phyloP scores from a whole-genome alignment of 2,888 invertebrate species.

The Scaptomyza polygonia region DNA sequence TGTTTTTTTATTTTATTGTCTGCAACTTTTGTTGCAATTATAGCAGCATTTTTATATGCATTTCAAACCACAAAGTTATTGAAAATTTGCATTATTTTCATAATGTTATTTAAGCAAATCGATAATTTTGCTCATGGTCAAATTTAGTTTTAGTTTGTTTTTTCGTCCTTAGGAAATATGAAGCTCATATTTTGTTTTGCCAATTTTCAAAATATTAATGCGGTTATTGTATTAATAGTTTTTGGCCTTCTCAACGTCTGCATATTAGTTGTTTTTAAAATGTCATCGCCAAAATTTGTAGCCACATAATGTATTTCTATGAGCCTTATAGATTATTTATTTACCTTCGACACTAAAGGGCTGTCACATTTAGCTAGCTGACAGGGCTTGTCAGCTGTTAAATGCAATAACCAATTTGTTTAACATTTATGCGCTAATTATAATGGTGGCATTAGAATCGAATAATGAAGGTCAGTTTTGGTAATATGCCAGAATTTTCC shows the following conservation, averaged over 20 bases:
- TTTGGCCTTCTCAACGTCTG: constrained; percentile 27
- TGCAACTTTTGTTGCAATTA: constrained; percentile 34
- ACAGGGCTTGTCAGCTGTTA: constrained; percentile 30
- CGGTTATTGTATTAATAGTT: constrained; percentile 20
- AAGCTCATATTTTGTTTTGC: background rate
- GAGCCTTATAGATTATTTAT: constrained; percentile 18
- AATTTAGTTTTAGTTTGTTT: too few relatives aligned
- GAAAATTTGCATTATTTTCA: constrained; percentile 1
- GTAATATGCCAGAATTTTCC: background rate
- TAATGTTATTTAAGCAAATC: too few relatives aligned
- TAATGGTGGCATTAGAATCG: background rate
- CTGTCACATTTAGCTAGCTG: constrained; percentile 32
- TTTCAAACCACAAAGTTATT: background rate
- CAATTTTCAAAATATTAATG: background rate
- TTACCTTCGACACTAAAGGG: constrained; percentile 42
- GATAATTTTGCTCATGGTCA: too few relatives aligned
- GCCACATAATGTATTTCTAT: background rate
- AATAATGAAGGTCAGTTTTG: background rate
- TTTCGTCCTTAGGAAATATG: background rate
- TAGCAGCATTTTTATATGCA: constrained; percentile 14
- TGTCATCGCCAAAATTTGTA: constrained; percentile 40
- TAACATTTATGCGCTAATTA: constrained; percentile 4
- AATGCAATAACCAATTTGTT: constrained; percentile 19
- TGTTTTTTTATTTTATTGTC: background rate
- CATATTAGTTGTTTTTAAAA: constrained; percentile 50